Percentiles rank a stretch among this genome's conserved stretches.
phyloP scores from a whole-genome alignment of 2,113 vertebrate species.

The Sterrhoptilus dennistouni region DNA sequence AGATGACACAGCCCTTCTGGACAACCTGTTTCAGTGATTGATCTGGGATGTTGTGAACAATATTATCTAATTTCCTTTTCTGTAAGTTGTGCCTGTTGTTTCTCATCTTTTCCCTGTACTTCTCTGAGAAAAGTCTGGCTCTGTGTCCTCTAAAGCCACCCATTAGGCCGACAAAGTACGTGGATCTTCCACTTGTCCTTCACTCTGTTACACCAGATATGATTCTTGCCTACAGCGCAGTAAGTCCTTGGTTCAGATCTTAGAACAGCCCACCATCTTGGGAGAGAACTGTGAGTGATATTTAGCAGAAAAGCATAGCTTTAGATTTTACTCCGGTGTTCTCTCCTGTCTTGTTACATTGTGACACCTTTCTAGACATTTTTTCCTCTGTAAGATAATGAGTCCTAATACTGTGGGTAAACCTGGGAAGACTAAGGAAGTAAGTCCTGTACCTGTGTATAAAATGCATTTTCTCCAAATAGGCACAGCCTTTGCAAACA shows the following conservation, averaged over 20 bases:
- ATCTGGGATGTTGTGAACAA: neutral
- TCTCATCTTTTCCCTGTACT: neutral
- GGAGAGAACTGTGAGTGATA: neutral
- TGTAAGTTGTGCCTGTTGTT: neutral
- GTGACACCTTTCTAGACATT: neutral
- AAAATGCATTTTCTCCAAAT: constrained; percentile 80
- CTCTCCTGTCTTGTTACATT: neutral
- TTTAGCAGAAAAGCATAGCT: neutral
- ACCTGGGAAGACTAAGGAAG: neutral
- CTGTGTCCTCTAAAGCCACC: neutral
- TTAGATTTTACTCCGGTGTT: neutral
- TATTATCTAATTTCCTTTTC: neutral
- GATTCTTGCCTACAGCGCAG: neutral
- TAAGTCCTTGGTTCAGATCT: neutral
- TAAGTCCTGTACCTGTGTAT: constrained; percentile 76
- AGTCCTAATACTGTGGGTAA: neutral
- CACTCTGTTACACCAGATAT: neutral
- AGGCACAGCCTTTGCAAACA: constrained; percentile 79
- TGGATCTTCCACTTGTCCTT: neutral
- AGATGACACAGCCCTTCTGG: neutral
- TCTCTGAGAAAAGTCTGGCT: neutral
- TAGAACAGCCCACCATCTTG: neutral
- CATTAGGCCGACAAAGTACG: neutral
- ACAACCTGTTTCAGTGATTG: neutral
- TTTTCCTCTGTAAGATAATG: neutral